These are phyloP conservation scores for Actinemys pallida DNA, from an alignment of 2,113 vertebrate genomes.

Conservation along the genomic window DNA sequence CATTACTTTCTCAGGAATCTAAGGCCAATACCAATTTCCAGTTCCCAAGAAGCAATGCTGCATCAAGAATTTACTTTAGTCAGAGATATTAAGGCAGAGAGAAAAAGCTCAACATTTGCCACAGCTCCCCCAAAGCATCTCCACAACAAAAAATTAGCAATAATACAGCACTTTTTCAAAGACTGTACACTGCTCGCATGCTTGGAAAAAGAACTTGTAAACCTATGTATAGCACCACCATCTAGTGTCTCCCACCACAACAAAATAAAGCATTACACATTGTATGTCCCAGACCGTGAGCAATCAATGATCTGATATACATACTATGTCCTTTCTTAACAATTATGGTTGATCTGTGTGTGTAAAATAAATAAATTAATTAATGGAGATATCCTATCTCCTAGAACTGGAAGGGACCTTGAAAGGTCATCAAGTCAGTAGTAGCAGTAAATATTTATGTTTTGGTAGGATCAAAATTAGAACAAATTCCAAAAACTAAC, in stretches of 20 bases:
- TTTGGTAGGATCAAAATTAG: neutral
- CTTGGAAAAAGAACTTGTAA: neutral
- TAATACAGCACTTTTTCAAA: neutral
- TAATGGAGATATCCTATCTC: too few relatives aligned
- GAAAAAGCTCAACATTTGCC: neutral
- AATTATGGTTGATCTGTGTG: neutral
- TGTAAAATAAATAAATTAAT: too few relatives aligned
- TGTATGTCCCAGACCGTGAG: rapidly evolving
- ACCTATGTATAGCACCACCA: rapidly evolving
- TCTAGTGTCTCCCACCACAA: neutral
- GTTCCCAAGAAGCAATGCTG: neutral
- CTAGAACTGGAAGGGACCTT: too few relatives aligned
- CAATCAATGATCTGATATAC: neutral
- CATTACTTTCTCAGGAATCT: neutral
- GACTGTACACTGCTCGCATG: neutral
- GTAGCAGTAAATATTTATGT: neutral
- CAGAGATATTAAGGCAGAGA: neutral
- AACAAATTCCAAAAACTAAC: neutral
- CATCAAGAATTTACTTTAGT: neutral
- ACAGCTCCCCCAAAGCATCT: neutral
- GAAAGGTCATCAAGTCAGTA: neutral
- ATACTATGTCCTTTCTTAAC: neutral
- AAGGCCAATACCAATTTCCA: neutral
- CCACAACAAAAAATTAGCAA: neutral
- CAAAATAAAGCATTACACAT: neutral